These are phyloP conservation scores for Platycercus adscitus DNA, from an alignment of 2,113 vertebrate species.

Conservation along the genomic window DNA sequence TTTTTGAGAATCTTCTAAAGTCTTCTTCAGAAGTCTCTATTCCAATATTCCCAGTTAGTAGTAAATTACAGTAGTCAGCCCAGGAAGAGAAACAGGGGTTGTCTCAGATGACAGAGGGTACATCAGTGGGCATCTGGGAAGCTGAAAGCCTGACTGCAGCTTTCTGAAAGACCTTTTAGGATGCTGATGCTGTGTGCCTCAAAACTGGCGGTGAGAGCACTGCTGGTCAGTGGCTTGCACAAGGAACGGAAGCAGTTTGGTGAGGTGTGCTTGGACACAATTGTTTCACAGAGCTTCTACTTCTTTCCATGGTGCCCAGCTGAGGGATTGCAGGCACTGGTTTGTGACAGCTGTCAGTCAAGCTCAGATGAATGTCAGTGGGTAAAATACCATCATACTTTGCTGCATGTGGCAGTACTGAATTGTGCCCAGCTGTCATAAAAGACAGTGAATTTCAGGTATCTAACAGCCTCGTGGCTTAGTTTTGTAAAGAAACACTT, in stretches of 20 bases:
- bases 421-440: neutral
- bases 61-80: neutral
- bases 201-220: neutral
- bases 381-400: neutral
- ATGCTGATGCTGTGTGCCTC: neutral
- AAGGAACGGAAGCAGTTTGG: neutral
- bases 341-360: neutral
- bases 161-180: neutral
- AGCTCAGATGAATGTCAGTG: neutral
- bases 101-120: neutral
- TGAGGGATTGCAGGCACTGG: neutral
- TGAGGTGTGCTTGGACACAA: neutral
- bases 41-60: neutral
- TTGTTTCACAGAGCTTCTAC: neutral
- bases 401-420: neutral
- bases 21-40: neutral
- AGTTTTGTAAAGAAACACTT: neutral
- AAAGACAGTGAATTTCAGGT: neutral
- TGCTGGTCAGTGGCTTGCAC: neutral
- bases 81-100: neutral
- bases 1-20: neutral
- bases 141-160: neutral
- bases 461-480: neutral
- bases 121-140: neutral
- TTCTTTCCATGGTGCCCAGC: neutral